phyloP scores from a whole-genome alignment of 1,140 invertebrate species.

The Camponotus floridanus region DNA sequence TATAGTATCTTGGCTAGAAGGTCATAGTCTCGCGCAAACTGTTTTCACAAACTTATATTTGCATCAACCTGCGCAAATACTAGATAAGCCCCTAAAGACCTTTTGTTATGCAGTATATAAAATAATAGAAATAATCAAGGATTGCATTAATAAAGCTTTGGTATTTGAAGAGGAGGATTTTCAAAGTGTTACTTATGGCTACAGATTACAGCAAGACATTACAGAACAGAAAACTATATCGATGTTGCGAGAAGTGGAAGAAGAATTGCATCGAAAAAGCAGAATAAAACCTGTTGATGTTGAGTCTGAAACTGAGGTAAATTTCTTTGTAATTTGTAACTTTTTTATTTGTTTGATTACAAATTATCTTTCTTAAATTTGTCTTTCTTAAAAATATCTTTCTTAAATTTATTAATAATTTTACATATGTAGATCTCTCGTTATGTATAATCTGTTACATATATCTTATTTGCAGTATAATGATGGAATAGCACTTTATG shows the following conservation, averaged over 20 bases:
- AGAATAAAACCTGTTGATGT: conserved; percentile 87
- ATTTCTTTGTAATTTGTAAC: conserved; percentile 3
- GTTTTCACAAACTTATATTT: conserved; percentile 98
- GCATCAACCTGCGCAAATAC: conserved; percentile 95
- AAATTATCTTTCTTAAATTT: background rate
- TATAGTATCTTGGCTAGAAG: conserved; percentile 97
- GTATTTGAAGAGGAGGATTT: conserved; percentile 99
- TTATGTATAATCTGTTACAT: conserved; percentile 23
- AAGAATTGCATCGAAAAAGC: conserved; percentile 93
- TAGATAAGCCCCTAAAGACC: conserved; percentile 93
- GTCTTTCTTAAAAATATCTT: conserved; percentile 19
- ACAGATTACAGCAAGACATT: conserved; percentile 93
- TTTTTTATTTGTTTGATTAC: background rate
- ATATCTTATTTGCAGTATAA: conserved; percentile 84
- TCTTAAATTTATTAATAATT: background rate
- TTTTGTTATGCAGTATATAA: conserved; percentile 96
- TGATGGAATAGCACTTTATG: conserved; percentile 90
- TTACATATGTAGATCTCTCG: background rate
- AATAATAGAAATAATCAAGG: conserved; percentile 95
- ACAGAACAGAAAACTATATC: conserved; percentile 93
- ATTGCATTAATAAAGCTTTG: conserved; percentile 94
- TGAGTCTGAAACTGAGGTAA: conserved; percentile 82
- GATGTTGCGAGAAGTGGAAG: conserved; percentile 96
- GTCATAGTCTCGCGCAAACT: conserved; percentile 98
- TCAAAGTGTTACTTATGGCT: conserved; percentile 97